Evolutionary conservation across 2,113 vertebrate species (phyloP).

Genomic region (Lates calcarifer): DNA sequence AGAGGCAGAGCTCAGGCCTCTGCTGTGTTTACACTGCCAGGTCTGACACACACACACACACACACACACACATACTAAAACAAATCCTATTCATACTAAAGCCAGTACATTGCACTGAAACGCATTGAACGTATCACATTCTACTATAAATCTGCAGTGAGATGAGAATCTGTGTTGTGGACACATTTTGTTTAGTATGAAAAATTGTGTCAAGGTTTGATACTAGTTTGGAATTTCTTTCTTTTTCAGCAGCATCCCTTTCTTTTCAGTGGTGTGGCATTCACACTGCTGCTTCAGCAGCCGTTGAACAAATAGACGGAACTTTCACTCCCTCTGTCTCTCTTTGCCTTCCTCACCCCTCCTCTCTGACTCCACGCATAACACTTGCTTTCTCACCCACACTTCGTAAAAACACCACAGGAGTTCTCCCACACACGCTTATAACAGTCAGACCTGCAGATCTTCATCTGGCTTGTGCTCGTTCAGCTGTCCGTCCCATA

Average conservation of each 20-base stretch:
- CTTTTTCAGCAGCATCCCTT: background rate
- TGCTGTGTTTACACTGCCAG: conserved; percentile 72
- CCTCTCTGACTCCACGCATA: conserved; percentile 22
- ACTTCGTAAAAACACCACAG: conserved; percentile 55
- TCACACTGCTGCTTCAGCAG: conserved; percentile 36
- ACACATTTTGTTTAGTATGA: background rate
- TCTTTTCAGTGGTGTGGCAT: conserved; percentile 20
- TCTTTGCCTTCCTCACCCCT: conserved; percentile 1
- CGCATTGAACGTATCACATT: conserved; percentile 28
- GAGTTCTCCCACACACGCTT: conserved; percentile 33
- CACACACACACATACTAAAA: conserved; percentile 17
- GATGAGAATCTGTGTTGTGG: background rate
- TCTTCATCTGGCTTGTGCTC: conserved; percentile 12
- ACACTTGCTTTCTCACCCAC: conserved; percentile 39
- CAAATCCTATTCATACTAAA: conserved; percentile 26
- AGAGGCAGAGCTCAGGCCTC: conserved; percentile 65
- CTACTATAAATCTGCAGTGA: background rate
- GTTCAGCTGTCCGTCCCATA: background rate
- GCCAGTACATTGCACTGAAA: conserved; percentile 15
- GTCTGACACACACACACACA: conserved; percentile 40
- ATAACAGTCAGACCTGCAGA: conserved; percentile 28
- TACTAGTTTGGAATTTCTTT: background rate
- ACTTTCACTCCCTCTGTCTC: background rate
- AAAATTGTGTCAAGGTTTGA: background rate
- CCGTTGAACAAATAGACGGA: conserved; percentile 32